A percentile compares a stretch with the other conserved stretches of the same genome.
Evolutionary conservation across 1,140 invertebrate genomes (phyloP).

Genomic region (Pseudomyrmex gracilis): DNA sequence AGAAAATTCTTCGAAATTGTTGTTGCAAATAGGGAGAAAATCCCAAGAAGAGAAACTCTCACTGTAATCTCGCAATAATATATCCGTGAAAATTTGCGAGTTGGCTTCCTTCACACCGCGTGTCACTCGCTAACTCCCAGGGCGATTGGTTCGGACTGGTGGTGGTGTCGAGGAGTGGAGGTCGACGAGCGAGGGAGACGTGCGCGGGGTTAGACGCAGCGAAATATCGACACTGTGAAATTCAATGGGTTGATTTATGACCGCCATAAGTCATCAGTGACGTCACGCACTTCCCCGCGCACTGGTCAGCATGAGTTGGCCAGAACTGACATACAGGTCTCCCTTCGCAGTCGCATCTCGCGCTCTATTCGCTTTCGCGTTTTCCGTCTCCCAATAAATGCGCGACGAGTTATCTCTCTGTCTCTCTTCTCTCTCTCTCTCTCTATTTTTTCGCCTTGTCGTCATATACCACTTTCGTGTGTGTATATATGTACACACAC

Average conservation of each 20-base stretch:
- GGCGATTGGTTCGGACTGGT: conserved; percentile 35
- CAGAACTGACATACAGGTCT: conserved; percentile 42
- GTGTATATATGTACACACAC: too few relatives aligned
- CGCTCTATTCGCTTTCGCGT: conserved; percentile 27
- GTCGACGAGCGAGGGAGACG: background rate
- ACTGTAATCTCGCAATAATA: too few relatives aligned
- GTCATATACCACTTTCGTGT: background rate
- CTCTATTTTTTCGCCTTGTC: background rate
- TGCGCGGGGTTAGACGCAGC: conserved; percentile 22
- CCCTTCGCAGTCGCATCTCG: conserved; percentile 55
- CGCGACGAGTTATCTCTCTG: background rate
- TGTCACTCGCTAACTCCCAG: conserved; percentile 27
- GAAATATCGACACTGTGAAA: conserved; percentile 79
- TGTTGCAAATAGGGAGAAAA: too few relatives aligned
- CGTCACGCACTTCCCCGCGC: conserved; percentile 66
- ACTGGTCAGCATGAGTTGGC: conserved; percentile 45
- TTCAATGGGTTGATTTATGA: conserved; percentile 79
- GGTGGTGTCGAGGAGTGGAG: conserved; percentile 9
- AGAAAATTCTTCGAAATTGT: too few relatives aligned
- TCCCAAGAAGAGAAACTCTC: too few relatives aligned
- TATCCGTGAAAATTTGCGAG: conserved; percentile 26
- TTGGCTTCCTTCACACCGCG: conserved; percentile 20
- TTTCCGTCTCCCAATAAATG: conserved; percentile 28
- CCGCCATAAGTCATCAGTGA: conserved; percentile 76
- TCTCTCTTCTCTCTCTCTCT: conserved; percentile 3